Base-by-base conservation (phyloP, 1,140 invertebrate species). In the Aleiodes sp. region DNA sequence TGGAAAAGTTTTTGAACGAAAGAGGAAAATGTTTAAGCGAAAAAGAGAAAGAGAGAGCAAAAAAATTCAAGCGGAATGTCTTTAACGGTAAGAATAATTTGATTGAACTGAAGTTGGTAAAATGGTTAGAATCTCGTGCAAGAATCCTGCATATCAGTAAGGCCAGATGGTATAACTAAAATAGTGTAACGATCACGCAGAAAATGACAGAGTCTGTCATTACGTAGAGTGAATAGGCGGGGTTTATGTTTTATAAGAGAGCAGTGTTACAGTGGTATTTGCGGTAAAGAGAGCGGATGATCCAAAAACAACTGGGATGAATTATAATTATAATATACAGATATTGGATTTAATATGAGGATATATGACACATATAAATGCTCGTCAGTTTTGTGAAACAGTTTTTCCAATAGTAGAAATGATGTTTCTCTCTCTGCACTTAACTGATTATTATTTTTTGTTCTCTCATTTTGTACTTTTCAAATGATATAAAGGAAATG, bases 71-170 rank as follows among this genome's bases (percentile, higher is more conserved):
- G 37, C 33, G 41, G 21, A 52, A 29, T 19, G 61, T 52, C 46
- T 70, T 73, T 70, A 73, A 73, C 71, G 68, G 64, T 68, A 68
- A 46, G 68, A 70, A 73, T 67, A 70, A 67, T 70, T 73, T 68
- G 37, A 28, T 64, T 21, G 12, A 29, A 8, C 19, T 33, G n/a
- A 41, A 37, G 37, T 41, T 41, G 26, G 6, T 12, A 26, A 35
- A 46, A 33, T 35, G 46, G 24, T 19, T 12, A 37, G 52, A 52
- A 33, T 65, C 28, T 75, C 72, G 75, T 73, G 76, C 76, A 72
- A 76, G 78, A 80, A 76, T 77, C 60, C 60, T 57, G 67, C 46
- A 24, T 16, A 8, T 21, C 8, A 52, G n/a, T 16, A 24, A 16
- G 9, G 21, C 46, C 46, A 52, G 16, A 52, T 52, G 46, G 21